phyloP scores from a whole-genome alignment of 2,113 vertebrate genomes.

The Desmodus rotundus region DNA sequence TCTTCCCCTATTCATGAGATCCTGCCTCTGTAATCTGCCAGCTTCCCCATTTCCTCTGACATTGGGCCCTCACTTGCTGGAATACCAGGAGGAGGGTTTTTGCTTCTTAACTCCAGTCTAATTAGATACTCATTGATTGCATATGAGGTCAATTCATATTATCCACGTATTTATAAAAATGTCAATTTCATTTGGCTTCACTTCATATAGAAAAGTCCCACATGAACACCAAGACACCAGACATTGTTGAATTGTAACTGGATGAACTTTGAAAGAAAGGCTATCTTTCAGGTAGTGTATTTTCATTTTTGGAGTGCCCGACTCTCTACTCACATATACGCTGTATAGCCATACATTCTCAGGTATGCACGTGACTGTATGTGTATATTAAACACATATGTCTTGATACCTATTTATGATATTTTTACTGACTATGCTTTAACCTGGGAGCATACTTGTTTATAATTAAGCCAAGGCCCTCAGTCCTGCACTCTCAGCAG shows the following conservation, averaged over 20 bases:
- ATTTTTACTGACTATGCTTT: neutral
- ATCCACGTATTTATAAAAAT: neutral
- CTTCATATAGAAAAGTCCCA: neutral
- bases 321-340: neutral
- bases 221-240: neutral
- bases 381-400: neutral
- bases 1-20: neutral
- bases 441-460: conserved; percentile 13
- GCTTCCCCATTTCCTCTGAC: neutral
- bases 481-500: neutral
- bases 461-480: neutral
- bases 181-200: neutral
- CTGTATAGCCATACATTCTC: neutral
- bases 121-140: neutral
- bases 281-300: neutral
- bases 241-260: neutral
- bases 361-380: neutral
- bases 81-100: neutral
- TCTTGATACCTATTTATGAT: neutral
- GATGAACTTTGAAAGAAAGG: neutral
- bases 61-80: neutral
- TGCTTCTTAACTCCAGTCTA: neutral
- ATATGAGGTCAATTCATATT: neutral
- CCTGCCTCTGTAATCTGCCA: neutral
- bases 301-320: neutral